Percentiles rank a stretch among this genome's conserved stretches.
Evolutionary conservation across 2,888 invertebrate genomes (phyloP).

Genomic region (Acanthosoma haemorrhoidale): DNA sequence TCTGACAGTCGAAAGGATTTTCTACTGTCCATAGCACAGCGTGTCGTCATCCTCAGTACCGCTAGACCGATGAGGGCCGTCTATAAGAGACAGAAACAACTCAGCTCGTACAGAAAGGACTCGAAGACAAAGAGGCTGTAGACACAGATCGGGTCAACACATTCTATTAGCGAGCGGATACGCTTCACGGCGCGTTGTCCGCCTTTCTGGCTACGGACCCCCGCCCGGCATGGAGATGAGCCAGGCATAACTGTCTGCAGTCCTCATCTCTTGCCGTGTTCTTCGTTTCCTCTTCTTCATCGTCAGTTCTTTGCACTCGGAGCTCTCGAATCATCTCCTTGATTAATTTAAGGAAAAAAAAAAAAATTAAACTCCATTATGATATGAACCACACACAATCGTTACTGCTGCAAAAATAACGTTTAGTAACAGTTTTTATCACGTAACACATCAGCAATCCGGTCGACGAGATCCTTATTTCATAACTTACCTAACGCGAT

Average conservation of each 20-base stretch:
- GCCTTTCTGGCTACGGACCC: neutral
- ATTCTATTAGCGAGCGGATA: neutral
- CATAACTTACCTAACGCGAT: too few species aligned
- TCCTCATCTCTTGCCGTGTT: neutral
- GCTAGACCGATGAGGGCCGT: neutral
- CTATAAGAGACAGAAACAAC: conserved; percentile 3
- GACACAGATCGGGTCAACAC: neutral
- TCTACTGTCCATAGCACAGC: too few species aligned
- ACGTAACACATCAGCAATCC: too few species aligned
- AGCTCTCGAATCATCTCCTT: too few species aligned
- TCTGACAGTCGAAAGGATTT: too few species aligned
- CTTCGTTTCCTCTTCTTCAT: neutral
- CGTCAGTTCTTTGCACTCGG: too few species aligned
- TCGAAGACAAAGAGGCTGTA: neutral
- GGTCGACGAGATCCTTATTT: too few species aligned
- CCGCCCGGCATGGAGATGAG: conserved; percentile 23
- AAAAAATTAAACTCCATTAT: too few species aligned
- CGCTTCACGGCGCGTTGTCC: conserved; percentile 8
- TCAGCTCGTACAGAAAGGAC: neutral
- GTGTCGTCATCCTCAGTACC: neutral
- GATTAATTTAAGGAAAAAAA: too few species aligned
- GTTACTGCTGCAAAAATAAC: too few species aligned
- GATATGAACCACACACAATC: too few species aligned
- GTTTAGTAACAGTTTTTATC: too few species aligned
- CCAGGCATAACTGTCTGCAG: neutral